These are phyloP conservation scores for Phalloptychus januarius DNA, from an alignment of 2,797 vertebrate genomes.

Conservation along the genomic window DNA sequence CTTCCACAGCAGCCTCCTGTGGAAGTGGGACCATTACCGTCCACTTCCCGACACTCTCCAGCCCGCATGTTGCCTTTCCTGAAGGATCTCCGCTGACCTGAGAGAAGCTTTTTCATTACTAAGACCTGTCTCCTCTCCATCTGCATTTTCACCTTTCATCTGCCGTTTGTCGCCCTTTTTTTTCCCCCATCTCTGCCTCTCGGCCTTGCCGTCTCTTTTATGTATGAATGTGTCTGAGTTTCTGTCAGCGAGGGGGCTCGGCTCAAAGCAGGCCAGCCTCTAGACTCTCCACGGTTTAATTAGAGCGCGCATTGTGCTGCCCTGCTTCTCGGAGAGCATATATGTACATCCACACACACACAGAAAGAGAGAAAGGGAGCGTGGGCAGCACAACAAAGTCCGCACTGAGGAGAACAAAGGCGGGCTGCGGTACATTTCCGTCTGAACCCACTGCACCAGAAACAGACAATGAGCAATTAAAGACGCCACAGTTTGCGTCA, in stretches of 20 bases:
- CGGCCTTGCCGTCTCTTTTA: slow-evolving; percentile 47
- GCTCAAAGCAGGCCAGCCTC: slow-evolving; percentile 35
- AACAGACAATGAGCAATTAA: slow-evolving; percentile 42
- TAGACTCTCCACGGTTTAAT: slow-evolving; percentile 64
- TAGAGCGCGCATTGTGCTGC: slow-evolving; percentile 38
- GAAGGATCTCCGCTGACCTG: slow-evolving; percentile 33
- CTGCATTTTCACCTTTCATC: slow-evolving; percentile 32
- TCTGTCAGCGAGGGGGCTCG: slow-evolving; percentile 30
- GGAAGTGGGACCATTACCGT: slow-evolving; percentile 26
- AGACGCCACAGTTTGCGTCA: slow-evolving; percentile 6
- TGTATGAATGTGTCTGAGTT: slow-evolving; percentile 28
- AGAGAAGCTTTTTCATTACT: slow-evolving; percentile 46
- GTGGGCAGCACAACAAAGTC: slow-evolving; percentile 60
- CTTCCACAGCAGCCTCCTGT: not conserved
- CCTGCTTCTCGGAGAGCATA: slow-evolving; percentile 17
- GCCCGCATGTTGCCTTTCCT: slow-evolving; percentile 23
- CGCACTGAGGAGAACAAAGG: slow-evolving; percentile 46
- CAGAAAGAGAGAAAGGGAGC: slow-evolving; percentile 27
- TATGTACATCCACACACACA: slow-evolving; percentile 33
- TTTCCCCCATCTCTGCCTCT: slow-evolving; percentile 10
- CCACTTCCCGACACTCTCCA: slow-evolving; percentile 16
- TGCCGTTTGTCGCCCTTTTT: slow-evolving; percentile 28
- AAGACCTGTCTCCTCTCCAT: slow-evolving; percentile 36
- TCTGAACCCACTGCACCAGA: slow-evolving; percentile 33
- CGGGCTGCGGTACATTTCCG: slow-evolving; percentile 36